Percentiles rank a stretch among this genome's conserved stretches.
Conservation (phyloP, 2,113 vertebrate genomes). For the Gymnobelideus leadbeateri region DNA sequence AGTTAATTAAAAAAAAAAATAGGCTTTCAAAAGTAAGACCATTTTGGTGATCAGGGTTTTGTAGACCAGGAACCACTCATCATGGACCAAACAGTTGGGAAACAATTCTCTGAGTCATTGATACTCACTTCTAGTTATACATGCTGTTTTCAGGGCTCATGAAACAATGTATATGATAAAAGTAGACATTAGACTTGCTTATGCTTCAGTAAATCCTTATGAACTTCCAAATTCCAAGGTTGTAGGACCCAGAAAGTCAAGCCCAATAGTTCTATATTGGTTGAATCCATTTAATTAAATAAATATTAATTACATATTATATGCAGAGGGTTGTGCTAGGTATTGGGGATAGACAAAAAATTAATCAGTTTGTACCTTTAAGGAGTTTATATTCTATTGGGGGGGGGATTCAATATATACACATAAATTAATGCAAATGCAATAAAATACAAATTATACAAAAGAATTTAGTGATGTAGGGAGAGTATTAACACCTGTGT, state of each 20-base stretch:
- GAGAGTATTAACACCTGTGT: neutral
- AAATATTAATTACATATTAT: neutral
- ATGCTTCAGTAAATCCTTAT: rapidly evolving
- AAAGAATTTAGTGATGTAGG: neutral
- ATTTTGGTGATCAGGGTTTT: neutral
- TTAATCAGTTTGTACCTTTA: neutral
- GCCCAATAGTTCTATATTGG: neutral
- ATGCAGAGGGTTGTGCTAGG: neutral
- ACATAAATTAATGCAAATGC: neutral
- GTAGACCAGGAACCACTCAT: neutral
- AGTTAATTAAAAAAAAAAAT: neutral
- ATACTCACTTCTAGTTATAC: neutral
- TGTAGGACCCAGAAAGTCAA: rapidly evolving
- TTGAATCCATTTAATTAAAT: neutral
- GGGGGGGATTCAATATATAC: neutral
- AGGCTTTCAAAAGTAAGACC: neutral
- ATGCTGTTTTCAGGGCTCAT: neutral
- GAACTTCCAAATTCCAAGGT: rapidly evolving
- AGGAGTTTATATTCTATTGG: neutral
- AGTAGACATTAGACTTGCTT: neutral
- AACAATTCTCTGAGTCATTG: neutral
- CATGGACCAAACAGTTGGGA: neutral
- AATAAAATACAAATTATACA: neutral
- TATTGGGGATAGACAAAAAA: neutral
- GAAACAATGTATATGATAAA: neutral